Evolutionary conservation across 1,140 invertebrate species (phyloP).

Genomic region (Eumeta japonica): DNA sequence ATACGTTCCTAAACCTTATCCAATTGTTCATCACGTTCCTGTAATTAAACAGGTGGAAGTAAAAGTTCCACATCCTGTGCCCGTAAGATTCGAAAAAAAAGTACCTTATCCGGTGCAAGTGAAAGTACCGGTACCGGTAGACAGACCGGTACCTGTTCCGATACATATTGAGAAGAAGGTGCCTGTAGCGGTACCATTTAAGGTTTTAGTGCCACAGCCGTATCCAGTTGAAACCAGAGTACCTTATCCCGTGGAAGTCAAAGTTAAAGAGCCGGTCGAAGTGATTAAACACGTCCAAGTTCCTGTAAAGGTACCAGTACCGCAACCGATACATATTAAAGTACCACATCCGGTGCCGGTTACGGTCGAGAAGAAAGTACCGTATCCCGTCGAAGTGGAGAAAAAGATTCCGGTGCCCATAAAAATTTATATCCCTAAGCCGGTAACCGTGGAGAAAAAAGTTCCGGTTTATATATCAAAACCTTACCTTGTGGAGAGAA

Average conservation of each 20-base stretch:
- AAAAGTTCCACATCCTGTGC: constrained; percentile 52
- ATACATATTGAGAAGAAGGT: constrained; percentile 56
- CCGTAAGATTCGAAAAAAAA: constrained; percentile 59
- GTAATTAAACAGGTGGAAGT: constrained; percentile 53
- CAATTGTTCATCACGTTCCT: constrained; percentile 57
- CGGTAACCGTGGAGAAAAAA: constrained; percentile 61
- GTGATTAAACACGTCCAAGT: constrained; percentile 57
- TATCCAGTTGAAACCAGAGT: constrained; percentile 59
- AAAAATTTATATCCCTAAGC: constrained; percentile 49
- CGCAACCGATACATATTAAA: constrained; percentile 51
- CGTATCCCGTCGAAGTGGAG: constrained; percentile 57
- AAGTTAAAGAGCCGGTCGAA: constrained; percentile 58
- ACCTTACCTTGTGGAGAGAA: constrained; percentile 63
- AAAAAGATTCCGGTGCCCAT: constrained; percentile 49
- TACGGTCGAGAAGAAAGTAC: constrained; percentile 57
- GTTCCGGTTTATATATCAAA: constrained; percentile 59
- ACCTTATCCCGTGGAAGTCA: constrained; percentile 60
- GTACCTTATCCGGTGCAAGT: constrained; percentile 52
- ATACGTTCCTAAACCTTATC: constrained; percentile 60
- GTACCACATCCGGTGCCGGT: constrained; percentile 54
- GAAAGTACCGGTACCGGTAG: constrained; percentile 51
- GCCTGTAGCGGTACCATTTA: constrained; percentile 52
- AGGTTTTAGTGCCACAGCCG: constrained; percentile 56
- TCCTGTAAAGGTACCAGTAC: constrained; percentile 53
- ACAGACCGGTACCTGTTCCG: constrained; percentile 51